phyloP scores from a whole-genome alignment of 2,113 vertebrate species.

The Antechinus stuartii region DNA sequence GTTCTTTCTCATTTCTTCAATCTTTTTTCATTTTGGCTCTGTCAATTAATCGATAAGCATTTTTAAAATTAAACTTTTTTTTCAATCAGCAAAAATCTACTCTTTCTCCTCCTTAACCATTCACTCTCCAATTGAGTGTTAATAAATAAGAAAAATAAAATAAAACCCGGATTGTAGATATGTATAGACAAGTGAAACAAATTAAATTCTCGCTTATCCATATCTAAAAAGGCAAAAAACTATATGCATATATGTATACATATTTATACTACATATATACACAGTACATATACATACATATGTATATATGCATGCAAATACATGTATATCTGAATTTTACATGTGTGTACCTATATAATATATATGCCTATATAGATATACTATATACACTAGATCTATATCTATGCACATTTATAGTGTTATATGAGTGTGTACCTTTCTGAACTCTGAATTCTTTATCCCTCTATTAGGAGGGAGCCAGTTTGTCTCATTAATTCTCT shows the following conservation, averaged over 20 bases:
- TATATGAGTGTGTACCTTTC: fast-evolving
- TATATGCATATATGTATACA: neutral
- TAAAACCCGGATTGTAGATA: neutral
- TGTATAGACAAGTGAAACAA: neutral
- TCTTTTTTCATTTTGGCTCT: neutral
- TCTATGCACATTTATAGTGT: no score
- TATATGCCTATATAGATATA: no score
- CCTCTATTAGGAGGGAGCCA: neutral
- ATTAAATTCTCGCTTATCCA: neutral
- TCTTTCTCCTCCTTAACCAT: neutral
- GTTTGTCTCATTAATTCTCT: neutral
- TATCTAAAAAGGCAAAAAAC: neutral
- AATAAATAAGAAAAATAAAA: neutral
- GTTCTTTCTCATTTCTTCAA: no score
- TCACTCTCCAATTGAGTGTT: neutral
- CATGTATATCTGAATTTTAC: no score
- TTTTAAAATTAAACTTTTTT: neutral
- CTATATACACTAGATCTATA: no score
- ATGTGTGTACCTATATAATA: no score
- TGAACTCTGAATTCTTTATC: neutral
- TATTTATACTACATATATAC: neutral
- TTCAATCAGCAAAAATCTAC: neutral
- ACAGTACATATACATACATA: neutral
- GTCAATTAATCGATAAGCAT: neutral
- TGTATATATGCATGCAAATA: neutral